These are phyloP conservation scores for Mimas tiliae DNA, from an alignment of 2,888 invertebrate species.

Conservation along the genomic window DNA sequence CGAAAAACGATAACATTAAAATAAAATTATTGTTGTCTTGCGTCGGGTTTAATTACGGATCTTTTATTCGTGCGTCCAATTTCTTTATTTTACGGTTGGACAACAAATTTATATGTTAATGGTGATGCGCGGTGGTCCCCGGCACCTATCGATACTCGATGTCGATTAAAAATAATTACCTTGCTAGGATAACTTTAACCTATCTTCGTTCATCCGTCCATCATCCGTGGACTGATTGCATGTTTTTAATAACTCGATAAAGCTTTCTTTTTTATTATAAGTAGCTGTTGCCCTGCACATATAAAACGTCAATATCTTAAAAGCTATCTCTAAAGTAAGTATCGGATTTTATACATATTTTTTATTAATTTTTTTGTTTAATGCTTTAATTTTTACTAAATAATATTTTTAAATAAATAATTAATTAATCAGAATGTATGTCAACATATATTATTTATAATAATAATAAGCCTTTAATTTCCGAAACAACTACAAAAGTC, in stretches of 20 bases:
- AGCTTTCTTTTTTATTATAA: not conserved
- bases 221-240: slow-evolving; percentile 29
- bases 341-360: not conserved
- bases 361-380: not conserved
- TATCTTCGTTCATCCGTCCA: slow-evolving; percentile 33
- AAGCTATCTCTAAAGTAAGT: too few relatives aligned
- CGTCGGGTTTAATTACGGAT: slow-evolving; percentile 71
- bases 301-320: too few relatives aligned
- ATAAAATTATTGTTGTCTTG: slow-evolving; percentile 70
- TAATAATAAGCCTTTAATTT: too few relatives aligned
- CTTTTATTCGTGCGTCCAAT: slow-evolving; percentile 73
- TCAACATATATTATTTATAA: too few relatives aligned
- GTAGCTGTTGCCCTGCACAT: not conserved
- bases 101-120: slow-evolving; percentile 84
- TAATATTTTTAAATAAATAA: too few relatives aligned
- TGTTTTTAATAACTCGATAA: slow-evolving; percentile 2
- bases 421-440: too few relatives aligned
- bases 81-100: slow-evolving; percentile 81
- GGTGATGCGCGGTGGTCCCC: slow-evolving; percentile 74
- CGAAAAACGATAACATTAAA: slow-evolving; percentile 60
- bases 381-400: too few relatives aligned
- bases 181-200: slow-evolving; percentile 43
- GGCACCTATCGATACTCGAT: slow-evolving; percentile 54
- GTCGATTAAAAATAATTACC: slow-evolving; percentile 64
- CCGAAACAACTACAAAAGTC: too few relatives aligned